A percentile compares a stretch with the other conserved stretches of the same genome.
These are phyloP conservation scores for Apus apus DNA, from an alignment of 2,113 vertebrate species.

Conservation along the genomic window DNA sequence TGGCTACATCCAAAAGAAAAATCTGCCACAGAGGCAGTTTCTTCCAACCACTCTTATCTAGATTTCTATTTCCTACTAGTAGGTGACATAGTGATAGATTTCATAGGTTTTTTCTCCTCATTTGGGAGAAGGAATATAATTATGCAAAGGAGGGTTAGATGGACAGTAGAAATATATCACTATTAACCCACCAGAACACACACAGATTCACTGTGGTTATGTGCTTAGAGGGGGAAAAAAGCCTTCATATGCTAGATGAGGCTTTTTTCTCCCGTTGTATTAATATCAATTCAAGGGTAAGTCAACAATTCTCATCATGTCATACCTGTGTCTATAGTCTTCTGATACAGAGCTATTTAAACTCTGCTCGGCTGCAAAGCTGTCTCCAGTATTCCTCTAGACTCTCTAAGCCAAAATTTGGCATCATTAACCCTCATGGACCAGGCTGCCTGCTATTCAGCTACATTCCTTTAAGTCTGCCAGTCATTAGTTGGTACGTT, in stretches of 20 bases:
- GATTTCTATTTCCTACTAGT: slow-evolving; percentile 33
- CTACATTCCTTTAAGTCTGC: slow-evolving; percentile 70
- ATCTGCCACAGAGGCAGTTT: not conserved
- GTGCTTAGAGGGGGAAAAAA: not conserved
- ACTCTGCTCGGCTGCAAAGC: not conserved
- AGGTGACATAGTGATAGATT: slow-evolving; percentile 60
- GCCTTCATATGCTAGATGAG: not conserved
- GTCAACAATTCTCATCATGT: slow-evolving; percentile 15
- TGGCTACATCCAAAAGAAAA: slow-evolving; percentile 37
- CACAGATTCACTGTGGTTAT: slow-evolving; percentile 32
- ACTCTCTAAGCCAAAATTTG: slow-evolving; percentile 45
- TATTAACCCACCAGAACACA: slow-evolving; percentile 50
- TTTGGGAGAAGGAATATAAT: slow-evolving; percentile 65
- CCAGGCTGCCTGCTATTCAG: slow-evolving; percentile 49
- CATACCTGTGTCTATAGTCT: not conserved
- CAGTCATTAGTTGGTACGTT: slow-evolving; percentile 82
- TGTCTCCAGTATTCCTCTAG: not conserved
- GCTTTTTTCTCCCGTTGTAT: not conserved
- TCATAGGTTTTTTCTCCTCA: slow-evolving; percentile 53
- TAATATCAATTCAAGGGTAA: slow-evolving; percentile 30
- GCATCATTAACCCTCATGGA: slow-evolving; percentile 46
- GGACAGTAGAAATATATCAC: slow-evolving; percentile 61
- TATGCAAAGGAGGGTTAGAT: slow-evolving; percentile 61
- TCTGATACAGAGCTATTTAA: not conserved
- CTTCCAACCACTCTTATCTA: slow-evolving; percentile 35